Evolutionary conservation across 2,113 vertebrate genomes (phyloP).

Genomic region (Xiphophorus hellerii): DNA sequence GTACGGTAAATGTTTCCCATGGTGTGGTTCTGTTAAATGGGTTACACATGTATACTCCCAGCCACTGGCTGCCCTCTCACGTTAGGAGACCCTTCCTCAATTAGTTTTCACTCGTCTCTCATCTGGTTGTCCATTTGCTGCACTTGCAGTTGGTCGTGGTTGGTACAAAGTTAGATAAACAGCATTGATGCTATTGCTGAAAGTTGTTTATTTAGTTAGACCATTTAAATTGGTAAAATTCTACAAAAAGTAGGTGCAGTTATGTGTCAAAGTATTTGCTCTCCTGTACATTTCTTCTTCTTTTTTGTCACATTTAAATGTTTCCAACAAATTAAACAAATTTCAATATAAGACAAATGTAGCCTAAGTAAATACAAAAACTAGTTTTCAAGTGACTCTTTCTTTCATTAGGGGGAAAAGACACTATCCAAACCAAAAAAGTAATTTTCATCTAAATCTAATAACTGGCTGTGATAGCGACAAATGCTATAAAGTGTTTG

Average conservation of each 20-base stretch:
- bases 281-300: too few species aligned
- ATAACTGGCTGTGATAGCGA: too few species aligned
- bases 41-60: constrained; percentile 66
- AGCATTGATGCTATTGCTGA: constrained; percentile 59
- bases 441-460: too few species aligned
- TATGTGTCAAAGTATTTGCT: too few species aligned
- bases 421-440: too few species aligned
- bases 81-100: constrained; percentile 29
- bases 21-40: constrained; percentile 64
- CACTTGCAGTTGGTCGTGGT: constrained; percentile 28
- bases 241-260: not conserved
- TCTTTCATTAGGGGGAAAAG: too few species aligned
- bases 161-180: constrained; percentile 64
- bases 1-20: constrained; percentile 70
- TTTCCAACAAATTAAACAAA: too few species aligned
- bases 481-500: too few species aligned
- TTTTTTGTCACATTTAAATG: too few species aligned
- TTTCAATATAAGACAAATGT: too few species aligned
- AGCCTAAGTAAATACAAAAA: too few species aligned
- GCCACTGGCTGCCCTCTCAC: constrained; percentile 41
- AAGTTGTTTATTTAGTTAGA: constrained; percentile 62
- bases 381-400: too few species aligned
- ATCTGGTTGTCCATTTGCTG: constrained; percentile 28
- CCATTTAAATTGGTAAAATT: constrained; percentile 49
- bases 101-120: constrained; percentile 57